These are phyloP conservation scores for Melieria omissa DNA, from an alignment of 2,888 invertebrate species.

Conservation along the genomic window DNA sequence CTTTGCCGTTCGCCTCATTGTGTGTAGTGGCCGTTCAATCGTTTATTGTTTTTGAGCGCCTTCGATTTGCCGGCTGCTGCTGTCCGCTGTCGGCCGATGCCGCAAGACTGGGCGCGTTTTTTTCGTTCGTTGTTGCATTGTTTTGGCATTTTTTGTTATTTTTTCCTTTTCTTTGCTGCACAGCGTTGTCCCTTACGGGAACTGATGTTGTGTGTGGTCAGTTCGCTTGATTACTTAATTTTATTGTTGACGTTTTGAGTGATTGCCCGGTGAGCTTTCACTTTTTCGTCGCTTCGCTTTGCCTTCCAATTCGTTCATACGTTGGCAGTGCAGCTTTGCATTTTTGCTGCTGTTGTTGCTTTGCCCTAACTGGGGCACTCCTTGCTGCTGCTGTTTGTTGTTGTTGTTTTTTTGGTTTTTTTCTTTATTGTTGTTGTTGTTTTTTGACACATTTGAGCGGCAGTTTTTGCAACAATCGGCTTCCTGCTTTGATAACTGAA, in stretches of 20 bases:
- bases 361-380: background rate
- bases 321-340: background rate
- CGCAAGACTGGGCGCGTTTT: background rate
- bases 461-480: too few relatives aligned
- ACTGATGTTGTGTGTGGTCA: conserved; percentile 51
- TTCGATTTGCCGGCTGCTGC: conserved; percentile 10
- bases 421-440: background rate
- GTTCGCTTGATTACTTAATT: conserved; percentile 61
- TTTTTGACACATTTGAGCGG: conserved; percentile 1
- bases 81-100: conserved; percentile 11
- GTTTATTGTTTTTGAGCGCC: conserved; percentile 24
- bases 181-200: conserved; percentile 29
- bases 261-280: conserved; percentile 43
- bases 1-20: background rate
- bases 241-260: conserved; percentile 59
- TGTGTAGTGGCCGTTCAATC: conserved; percentile 32
- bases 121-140: conserved; percentile 32
- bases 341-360: conserved; percentile 28
- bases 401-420: conserved; percentile 21
- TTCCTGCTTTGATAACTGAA: too few relatives aligned
- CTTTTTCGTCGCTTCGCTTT: conserved; percentile 48
- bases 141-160: conserved; percentile 14
- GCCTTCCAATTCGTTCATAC: background rate
- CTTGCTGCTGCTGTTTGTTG: conserved; percentile 5
- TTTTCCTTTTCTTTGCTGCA: conserved; percentile 12